These are phyloP conservation scores for Crenichthys baileyi DNA, from an alignment of 2,797 vertebrate genomes.

Conservation along the genomic window DNA sequence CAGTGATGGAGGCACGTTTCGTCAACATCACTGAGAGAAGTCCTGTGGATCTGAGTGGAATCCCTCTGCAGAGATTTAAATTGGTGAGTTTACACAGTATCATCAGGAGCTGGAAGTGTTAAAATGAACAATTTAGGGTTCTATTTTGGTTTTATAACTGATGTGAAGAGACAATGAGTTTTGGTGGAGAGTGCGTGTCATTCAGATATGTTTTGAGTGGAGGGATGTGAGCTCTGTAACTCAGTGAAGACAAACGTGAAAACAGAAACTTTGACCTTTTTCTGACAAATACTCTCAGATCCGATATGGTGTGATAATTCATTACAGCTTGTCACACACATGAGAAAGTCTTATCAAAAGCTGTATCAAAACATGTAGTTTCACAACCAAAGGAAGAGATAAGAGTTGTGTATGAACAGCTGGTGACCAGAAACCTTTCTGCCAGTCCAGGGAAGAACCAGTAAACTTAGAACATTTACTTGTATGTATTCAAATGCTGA, in stretches of 20 bases:
- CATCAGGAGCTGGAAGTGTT: background rate
- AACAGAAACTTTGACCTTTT: background rate
- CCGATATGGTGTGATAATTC: no score
- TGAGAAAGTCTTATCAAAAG: no score
- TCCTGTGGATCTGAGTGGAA: conserved; percentile 96
- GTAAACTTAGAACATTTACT: no score
- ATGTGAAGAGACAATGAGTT: background rate
- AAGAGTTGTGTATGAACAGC: no score
- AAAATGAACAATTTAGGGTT: background rate
- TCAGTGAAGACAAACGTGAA: background rate
- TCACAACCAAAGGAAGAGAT: no score
- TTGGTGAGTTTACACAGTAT: conserved; percentile 81
- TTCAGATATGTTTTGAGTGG: background rate
- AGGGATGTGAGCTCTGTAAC: background rate
- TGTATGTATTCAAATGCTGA: no score
- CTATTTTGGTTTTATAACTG: background rate
- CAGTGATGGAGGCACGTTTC: conserved; percentile 95
- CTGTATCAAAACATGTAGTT: no score
- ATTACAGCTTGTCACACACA: no score
- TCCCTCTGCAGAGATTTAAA: conserved; percentile 95
- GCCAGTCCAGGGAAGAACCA: no score
- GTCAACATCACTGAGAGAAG: conserved; percentile 92
- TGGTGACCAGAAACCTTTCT: no score
- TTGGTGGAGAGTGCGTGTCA: background rate
- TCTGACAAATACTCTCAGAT: no score